These are phyloP conservation scores for Chromobotia macracanthus DNA, from an alignment of 2,797 vertebrate genomes.

Conservation along the genomic window DNA sequence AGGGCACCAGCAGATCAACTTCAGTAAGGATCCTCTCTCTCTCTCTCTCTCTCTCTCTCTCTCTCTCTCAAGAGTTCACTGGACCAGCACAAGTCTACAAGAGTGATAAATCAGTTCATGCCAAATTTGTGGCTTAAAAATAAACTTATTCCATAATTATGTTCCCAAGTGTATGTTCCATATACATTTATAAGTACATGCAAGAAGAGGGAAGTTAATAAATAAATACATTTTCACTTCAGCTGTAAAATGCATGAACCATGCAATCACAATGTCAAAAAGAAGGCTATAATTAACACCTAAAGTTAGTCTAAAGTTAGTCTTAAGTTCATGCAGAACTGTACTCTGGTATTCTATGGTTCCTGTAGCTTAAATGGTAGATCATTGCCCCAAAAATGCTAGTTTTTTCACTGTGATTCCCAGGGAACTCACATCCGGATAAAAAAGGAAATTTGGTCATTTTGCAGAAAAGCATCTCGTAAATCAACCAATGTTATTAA, in stretches of 20 bases:
- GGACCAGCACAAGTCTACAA: background rate
- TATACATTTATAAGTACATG: background rate
- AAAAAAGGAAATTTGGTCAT: background rate
- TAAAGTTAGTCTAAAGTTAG: background rate
- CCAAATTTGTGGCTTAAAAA: background rate
- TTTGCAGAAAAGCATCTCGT: background rate
- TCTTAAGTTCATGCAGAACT: conserved; percentile 1
- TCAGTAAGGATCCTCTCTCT: conserved; percentile 34
- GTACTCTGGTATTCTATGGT: background rate
- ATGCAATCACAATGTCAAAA: conserved; percentile 9
- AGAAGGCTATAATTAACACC: background rate
- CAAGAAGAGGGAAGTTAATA: background rate
- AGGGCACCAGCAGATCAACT: conserved; percentile 65
- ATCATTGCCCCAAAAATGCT: background rate
- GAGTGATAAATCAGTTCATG: background rate
- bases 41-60: background rate
- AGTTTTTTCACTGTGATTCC: too few relatives aligned
- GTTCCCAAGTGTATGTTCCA: background rate
- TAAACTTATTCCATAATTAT: too few relatives aligned
- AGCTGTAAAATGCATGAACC: background rate
- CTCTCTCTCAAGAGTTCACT: background rate
- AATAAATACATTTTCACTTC: background rate
- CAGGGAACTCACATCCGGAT: background rate
- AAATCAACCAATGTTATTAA: background rate
- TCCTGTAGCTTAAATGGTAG: background rate